phyloP scores from a whole-genome alignment of 2,797 vertebrate species.

The Zenarchopterus dispar region DNA sequence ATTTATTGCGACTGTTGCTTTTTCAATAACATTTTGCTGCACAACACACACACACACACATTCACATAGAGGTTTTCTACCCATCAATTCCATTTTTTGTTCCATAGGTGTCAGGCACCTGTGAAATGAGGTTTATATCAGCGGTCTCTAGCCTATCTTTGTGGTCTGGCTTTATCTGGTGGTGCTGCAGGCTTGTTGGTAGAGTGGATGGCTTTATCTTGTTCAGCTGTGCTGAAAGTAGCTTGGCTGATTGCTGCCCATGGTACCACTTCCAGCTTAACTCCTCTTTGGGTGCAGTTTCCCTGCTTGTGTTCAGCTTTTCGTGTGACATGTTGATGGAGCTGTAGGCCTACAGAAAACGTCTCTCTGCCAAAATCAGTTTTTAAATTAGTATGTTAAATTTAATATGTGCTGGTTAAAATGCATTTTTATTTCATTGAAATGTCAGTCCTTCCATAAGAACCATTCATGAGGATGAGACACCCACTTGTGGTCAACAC shows the following conservation, averaged over 20 bases:
- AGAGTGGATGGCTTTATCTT: constrained; percentile 56
- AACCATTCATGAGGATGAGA: constrained; percentile 20
- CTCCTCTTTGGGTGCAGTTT: constrained; percentile 18
- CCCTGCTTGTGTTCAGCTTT: constrained; percentile 14
- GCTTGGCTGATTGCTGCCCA: constrained; percentile 50
- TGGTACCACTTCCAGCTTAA: constrained; percentile 35
- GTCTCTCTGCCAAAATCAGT: not conserved
- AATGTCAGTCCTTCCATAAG: constrained; percentile 7
- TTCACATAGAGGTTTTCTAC: constrained; percentile 19
- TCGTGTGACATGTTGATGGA: not conserved
- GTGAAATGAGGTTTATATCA: constrained; percentile 62
- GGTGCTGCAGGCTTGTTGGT: constrained; percentile 34
- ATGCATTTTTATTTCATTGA: constrained; percentile 9
- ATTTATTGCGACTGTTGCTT: constrained; percentile 55
- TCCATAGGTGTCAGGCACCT: constrained; percentile 55
- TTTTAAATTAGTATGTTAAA: not conserved
- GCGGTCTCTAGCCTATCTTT: constrained; percentile 32
- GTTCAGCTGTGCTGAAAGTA: constrained; percentile 49
- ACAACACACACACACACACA: not conserved
- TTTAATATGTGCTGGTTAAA: not conserved
- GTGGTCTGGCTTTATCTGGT: constrained; percentile 46
- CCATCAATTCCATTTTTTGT: constrained; percentile 59
- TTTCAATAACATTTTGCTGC: constrained; percentile 25
- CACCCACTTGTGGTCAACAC: constrained; percentile 19
- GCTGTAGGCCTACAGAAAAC: not conserved